These are phyloP conservation scores for Oryzias dopingdopingensis DNA, from an alignment of 2,797 vertebrate species.

Conservation along the genomic window DNA sequence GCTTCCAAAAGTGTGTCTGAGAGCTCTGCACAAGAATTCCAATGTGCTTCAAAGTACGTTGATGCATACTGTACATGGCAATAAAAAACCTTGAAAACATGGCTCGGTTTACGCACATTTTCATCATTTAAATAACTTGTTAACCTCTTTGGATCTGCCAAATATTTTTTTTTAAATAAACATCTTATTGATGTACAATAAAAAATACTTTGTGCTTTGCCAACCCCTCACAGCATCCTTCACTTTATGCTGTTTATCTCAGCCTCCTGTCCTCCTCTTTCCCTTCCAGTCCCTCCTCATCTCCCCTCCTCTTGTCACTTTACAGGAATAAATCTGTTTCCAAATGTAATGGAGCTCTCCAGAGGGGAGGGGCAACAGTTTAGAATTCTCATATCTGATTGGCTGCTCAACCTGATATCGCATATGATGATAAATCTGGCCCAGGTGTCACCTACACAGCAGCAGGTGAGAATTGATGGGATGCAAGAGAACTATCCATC, in stretches of 20 bases:
- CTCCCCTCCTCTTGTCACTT: conserved; percentile 57
- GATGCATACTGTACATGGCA: too few species aligned
- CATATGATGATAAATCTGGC: conserved; percentile 95
- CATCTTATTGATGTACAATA: conserved; percentile 16
- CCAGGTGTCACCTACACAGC: conserved; percentile 92
- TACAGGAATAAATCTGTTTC: conserved; percentile 76
- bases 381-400: conserved; percentile 70
- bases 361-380: conserved; percentile 58
- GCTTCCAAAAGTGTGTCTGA: not conserved
- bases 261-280: conserved; percentile 27
- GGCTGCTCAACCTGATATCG: conserved; percentile 68
- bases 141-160: not conserved
- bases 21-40: too few species aligned
- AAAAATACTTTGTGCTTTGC: conserved; percentile 1
- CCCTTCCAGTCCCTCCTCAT: conserved; percentile 36
- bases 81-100: not conserved
- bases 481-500: conserved; percentile 93
- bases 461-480: conserved; percentile 94
- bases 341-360: conserved; percentile 75
- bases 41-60: too few species aligned
- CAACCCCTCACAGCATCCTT: conserved; percentile 17
- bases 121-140: not conserved
- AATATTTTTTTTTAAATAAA: conserved; percentile 3
- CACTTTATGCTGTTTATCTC: conserved; percentile 34
- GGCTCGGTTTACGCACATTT: not conserved